Percentiles rank a stretch among this genome's conserved stretches.
These are phyloP conservation scores for Lasius platythorax DNA, from an alignment of 2,888 invertebrate genomes.

Conservation along the genomic window DNA sequence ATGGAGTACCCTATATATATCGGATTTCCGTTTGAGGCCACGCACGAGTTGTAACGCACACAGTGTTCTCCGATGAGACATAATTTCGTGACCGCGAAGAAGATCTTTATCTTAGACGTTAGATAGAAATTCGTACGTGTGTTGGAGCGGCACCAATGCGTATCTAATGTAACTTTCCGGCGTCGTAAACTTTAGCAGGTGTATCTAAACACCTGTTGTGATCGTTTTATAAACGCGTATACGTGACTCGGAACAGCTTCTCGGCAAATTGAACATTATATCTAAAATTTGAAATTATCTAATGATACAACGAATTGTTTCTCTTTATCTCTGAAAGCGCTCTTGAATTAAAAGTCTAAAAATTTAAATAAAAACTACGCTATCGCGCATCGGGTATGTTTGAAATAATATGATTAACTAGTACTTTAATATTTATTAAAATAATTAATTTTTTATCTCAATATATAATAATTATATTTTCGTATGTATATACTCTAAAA, in stretches of 20 bases:
- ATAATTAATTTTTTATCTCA: background rate
- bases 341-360: background rate
- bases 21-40: slow-evolving; percentile 35
- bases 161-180: slow-evolving; percentile 14
- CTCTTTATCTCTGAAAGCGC: background rate
- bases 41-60: slow-evolving; percentile 1
- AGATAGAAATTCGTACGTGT: background rate
- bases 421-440: background rate
- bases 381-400: background rate
- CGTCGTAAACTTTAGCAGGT: slow-evolving; percentile 11
- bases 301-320: background rate
- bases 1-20: slow-evolving; percentile 30
- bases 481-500: no score
- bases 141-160: background rate
- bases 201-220: slow-evolving; percentile 24
- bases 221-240: slow-evolving; percentile 17
- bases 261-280: background rate
- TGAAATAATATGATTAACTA: background rate
- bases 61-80: background rate
- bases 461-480: background rate
- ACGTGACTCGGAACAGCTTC: background rate
- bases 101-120: background rate
- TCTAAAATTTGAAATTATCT: background rate
- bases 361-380: background rate
- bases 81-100: slow-evolving; percentile 11